phyloP scores from a whole-genome alignment of 2,888 invertebrate genomes.

The Meandrusa payeni region DNA sequence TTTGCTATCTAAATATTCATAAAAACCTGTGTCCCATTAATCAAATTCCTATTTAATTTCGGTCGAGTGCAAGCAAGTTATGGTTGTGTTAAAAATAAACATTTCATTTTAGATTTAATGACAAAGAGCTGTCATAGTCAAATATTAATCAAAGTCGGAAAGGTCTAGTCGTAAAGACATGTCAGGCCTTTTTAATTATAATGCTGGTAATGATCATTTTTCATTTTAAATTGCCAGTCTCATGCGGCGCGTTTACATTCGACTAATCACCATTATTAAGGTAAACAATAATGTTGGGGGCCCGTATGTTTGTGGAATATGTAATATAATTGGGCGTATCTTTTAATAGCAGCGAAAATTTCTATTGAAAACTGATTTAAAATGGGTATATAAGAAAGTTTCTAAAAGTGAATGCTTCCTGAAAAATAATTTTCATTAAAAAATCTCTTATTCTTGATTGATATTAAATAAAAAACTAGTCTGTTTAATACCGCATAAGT shows the following conservation, averaged over 20 bases:
- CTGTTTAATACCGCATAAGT: too few species aligned
- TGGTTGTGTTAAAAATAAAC: slow-evolving; percentile 39
- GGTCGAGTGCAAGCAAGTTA: too few species aligned
- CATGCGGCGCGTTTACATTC: slow-evolving; percentile 52
- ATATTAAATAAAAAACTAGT: too few species aligned
- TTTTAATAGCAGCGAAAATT: too few species aligned
- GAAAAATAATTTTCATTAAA: too few species aligned
- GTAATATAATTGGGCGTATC: slow-evolving; percentile 1
- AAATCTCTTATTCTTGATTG: too few species aligned
- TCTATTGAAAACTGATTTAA: too few species aligned
- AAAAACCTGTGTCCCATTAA: too few species aligned
- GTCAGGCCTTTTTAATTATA: slow-evolving; percentile 75
- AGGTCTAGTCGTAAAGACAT: slow-evolving; percentile 52
- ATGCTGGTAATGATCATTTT: slow-evolving; percentile 72
- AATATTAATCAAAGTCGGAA: slow-evolving; percentile 74
- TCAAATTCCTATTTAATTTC: too few species aligned
- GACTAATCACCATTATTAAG: slow-evolving; percentile 68
- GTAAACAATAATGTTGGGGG: slow-evolving; percentile 43
- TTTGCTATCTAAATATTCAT: too few species aligned
- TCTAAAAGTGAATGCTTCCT: too few species aligned
- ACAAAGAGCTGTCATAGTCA: slow-evolving; percentile 58
- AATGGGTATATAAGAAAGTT: too few species aligned
- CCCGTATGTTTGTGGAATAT: slow-evolving; percentile 35
- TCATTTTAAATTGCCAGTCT: slow-evolving; percentile 75
- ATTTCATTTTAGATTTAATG: slow-evolving; percentile 49